Evolutionary conservation across 2,113 vertebrate genomes (phyloP).

Genomic region (Scophthalmus maximus): DNA sequence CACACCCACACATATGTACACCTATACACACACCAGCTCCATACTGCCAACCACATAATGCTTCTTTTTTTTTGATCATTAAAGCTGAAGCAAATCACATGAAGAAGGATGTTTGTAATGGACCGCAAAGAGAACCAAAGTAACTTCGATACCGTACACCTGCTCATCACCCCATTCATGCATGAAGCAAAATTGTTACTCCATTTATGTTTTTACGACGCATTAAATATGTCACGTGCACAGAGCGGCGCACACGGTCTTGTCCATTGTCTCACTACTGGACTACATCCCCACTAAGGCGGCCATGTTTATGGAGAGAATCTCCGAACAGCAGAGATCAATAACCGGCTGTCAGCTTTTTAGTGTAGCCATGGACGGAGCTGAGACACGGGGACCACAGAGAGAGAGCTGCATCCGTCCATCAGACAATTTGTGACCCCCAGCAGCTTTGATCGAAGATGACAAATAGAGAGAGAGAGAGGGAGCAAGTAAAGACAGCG

Average conservation of each 20-base stretch:
- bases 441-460: conserved; percentile 68
- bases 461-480: conserved; percentile 50
- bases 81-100: not conserved
- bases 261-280: conserved; percentile 9
- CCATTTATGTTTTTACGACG: conserved; percentile 2
- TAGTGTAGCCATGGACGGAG: conserved; percentile 48
- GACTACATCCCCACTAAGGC: conserved; percentile 15
- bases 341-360: conserved; percentile 72
- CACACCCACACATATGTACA: conserved; percentile 5
- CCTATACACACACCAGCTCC: not conserved
- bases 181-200: not conserved
- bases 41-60: not conserved
- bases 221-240: not conserved
- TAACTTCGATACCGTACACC: not conserved
- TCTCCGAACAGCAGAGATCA: conserved; percentile 63
- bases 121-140: no score
- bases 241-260: not conserved
- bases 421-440: conserved; percentile 57
- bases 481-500: conserved; percentile 33
- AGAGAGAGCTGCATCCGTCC: conserved; percentile 45
- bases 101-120: no score
- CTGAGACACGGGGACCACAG: conserved; percentile 55
- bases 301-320: conserved; percentile 32
- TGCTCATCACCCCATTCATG: not conserved
- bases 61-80: not conserved